Percentiles rank a stretch among this genome's conserved stretches.
Conservation (phyloP, 1,140 invertebrate genomes). For the Drosophila serrata region DNA sequence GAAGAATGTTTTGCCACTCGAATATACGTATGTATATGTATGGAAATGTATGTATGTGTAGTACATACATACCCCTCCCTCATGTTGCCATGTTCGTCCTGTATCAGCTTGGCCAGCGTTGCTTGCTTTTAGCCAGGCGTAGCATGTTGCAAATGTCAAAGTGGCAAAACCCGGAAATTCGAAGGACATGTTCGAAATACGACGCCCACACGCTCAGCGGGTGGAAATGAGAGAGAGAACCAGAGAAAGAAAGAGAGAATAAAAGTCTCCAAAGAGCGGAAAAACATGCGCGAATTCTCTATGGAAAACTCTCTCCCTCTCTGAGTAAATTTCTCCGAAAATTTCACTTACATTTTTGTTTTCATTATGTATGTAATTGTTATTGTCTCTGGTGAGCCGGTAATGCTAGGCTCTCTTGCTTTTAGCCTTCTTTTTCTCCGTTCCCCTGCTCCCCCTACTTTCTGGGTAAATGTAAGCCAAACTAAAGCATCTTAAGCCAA, state of each 20-base stretch:
- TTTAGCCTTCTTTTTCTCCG: not conserved
- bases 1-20: constrained; percentile 50
- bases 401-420: constrained; percentile 22
- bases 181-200: constrained; percentile 81
- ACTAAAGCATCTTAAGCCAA: constrained; percentile 65
- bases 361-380: constrained; percentile 64
- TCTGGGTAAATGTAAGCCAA: constrained; percentile 63
- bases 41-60: too few species aligned
- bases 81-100: too few species aligned
- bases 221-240: not conserved
- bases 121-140: constrained; percentile 30
- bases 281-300: constrained; percentile 22
- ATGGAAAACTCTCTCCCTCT: not conserved
- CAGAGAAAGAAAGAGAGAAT: not conserved
- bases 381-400: constrained; percentile 72
- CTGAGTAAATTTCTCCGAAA: not conserved
- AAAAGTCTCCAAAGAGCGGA: constrained; percentile 39
- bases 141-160: constrained; percentile 83
- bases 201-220: constrained; percentile 60
- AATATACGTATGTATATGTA: constrained; percentile 23
- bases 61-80: not conserved
- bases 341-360: constrained; percentile 53
- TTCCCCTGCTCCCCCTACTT: not conserved
- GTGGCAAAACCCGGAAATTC: constrained; percentile 83
- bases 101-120: not conserved